Percentiles rank a stretch among this genome's conserved stretches.
Evolutionary conservation across 2,113 vertebrate genomes (phyloP).

Genomic region (Oostethus manadensis): DNA sequence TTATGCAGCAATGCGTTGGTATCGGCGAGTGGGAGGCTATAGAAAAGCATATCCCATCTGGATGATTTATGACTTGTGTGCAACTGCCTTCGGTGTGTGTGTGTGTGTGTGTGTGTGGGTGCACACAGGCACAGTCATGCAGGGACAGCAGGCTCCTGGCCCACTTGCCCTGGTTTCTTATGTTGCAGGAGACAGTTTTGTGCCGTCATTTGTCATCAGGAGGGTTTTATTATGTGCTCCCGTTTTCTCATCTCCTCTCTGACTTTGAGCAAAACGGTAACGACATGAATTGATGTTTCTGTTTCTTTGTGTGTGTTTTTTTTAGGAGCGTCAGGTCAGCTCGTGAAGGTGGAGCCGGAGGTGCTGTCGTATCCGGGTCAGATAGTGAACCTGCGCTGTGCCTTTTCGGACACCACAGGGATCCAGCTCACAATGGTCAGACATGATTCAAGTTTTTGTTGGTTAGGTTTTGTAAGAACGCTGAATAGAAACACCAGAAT

Average conservation of each 20-base stretch:
- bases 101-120: constrained; percentile 3
- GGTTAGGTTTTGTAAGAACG: not conserved
- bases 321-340: constrained; percentile 62
- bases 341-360: constrained; percentile 70
- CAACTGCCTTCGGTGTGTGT: constrained; percentile 15
- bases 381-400: constrained; percentile 72
- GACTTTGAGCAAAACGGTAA: constrained; percentile 9
- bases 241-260: constrained; percentile 10
- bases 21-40: constrained; percentile 60
- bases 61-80: constrained; percentile 59
- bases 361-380: constrained; percentile 73
- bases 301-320: constrained; percentile 21
- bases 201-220: not conserved
- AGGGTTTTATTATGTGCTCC: constrained; percentile 8
- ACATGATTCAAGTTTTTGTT: constrained; percentile 16
- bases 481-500: not conserved
- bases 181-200: constrained; percentile 46
- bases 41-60: constrained; percentile 47
- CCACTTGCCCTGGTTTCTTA: constrained; percentile 53
- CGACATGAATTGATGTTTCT: constrained; percentile 22
- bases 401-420: constrained; percentile 56
- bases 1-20: constrained; percentile 57
- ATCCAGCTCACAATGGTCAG: constrained; percentile 64
- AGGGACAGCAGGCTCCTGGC: constrained; percentile 48
- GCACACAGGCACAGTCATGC: constrained; percentile 26